A percentile compares a stretch with the other conserved stretches of the same genome.
Conservation (phyloP, 2,113 vertebrate genomes). For the Gadus macrocephalus region DNA sequence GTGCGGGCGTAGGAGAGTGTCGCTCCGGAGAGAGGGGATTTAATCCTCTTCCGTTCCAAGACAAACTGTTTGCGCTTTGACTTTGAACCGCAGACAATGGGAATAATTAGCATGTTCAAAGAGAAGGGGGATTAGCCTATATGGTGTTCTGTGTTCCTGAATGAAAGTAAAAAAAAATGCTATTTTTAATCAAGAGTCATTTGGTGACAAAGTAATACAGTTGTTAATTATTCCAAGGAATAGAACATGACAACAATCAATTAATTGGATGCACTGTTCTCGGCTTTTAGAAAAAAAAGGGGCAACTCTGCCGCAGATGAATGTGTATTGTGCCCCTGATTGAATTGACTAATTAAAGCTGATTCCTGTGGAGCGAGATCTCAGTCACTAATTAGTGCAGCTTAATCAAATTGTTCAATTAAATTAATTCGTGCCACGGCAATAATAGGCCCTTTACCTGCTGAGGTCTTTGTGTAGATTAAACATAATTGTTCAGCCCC, state of each 20-base stretch:
- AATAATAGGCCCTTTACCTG: slow-evolving; percentile 17
- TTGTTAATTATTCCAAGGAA: slow-evolving; percentile 55
- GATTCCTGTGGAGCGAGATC: slow-evolving; percentile 63
- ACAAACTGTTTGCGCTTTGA: background rate
- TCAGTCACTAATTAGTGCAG: slow-evolving; percentile 61
- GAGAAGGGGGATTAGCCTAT: background rate
- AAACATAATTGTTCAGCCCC: too few relatives aligned
- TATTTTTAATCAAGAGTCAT: slow-evolving; percentile 29
- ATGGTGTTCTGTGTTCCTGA: too few relatives aligned
- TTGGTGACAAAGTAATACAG: slow-evolving; percentile 24
- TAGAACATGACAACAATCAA: slow-evolving; percentile 48
- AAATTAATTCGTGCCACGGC: slow-evolving; percentile 31
- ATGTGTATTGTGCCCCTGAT: slow-evolving; percentile 63
- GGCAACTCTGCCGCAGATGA: slow-evolving; percentile 52
- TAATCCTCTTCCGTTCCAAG: too few relatives aligned
- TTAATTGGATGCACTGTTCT: slow-evolving; percentile 55
- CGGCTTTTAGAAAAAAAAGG: slow-evolving; percentile 49
- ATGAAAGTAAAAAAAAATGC: too few relatives aligned
- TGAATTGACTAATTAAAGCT: slow-evolving; percentile 69
- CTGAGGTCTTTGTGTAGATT: too few relatives aligned
- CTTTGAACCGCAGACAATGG: background rate
- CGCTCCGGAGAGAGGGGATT: too few relatives aligned
- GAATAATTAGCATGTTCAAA: background rate
- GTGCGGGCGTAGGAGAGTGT: too few relatives aligned
- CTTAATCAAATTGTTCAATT: slow-evolving; percentile 65